phyloP scores from a whole-genome alignment of 2,797 vertebrate species.

The Lophotriccus pileatus region DNA sequence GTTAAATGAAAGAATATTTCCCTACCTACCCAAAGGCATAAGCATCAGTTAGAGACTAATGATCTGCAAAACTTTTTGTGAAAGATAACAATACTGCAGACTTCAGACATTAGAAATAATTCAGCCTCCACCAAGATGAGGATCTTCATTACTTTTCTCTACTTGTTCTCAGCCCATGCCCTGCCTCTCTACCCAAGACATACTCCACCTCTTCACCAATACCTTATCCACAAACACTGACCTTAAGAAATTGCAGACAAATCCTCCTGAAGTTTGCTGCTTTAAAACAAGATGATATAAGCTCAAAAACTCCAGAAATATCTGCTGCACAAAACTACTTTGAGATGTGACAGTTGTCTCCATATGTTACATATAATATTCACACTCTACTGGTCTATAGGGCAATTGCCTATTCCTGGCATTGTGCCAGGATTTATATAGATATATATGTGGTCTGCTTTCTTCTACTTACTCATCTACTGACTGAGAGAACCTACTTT shows the following conservation, averaged over 20 bases:
- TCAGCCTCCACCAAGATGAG: background rate
- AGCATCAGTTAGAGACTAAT: constrained; percentile 9
- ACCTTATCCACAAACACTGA: background rate
- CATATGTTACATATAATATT: background rate
- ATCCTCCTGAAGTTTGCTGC: background rate
- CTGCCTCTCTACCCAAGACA: background rate
- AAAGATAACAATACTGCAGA: background rate
- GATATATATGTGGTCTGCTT: background rate
- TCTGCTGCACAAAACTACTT: background rate
- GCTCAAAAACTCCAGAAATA: background rate
- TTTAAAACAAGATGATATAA: background rate
- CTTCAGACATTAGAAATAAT: background rate
- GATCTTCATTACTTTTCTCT: background rate
- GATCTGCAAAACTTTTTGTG: background rate
- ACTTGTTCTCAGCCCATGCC: fast-evolving
- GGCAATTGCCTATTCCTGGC: background rate
- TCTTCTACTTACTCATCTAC: background rate
- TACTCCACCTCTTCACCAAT: background rate
- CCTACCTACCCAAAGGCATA: background rate
- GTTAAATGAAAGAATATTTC: background rate
- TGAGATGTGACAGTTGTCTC: background rate
- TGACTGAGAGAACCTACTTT: background rate
- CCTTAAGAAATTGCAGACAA: background rate
- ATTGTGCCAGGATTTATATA: background rate
- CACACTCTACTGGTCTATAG: background rate